Conservation (phyloP, 2,113 vertebrate species). For the Ammodytes dubius region DNA sequence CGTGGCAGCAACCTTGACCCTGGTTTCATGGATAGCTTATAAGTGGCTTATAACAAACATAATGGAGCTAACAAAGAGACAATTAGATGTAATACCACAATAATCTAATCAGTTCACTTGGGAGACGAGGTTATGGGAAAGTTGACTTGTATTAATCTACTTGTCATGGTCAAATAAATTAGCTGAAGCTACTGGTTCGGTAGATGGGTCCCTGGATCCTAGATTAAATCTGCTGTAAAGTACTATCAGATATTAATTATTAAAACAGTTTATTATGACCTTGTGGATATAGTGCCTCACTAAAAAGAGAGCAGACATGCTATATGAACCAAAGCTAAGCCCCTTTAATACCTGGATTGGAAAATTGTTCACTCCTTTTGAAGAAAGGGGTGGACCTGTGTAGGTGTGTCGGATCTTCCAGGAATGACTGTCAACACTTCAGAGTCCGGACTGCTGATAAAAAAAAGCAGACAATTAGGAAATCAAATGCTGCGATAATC, state of each 20-base stretch:
- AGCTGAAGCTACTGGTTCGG: slow-evolving; percentile 46
- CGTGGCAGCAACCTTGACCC: slow-evolving; percentile 69
- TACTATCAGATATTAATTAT: slow-evolving; percentile 44
- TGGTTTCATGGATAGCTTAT: slow-evolving; percentile 50
- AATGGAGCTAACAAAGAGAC: slow-evolving; percentile 51
- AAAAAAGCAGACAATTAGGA: background rate
- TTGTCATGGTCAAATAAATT: slow-evolving; percentile 69
- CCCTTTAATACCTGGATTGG: background rate
- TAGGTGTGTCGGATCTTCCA: background rate
- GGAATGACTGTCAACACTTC: background rate
- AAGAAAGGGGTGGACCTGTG: background rate
- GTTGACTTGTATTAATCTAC: slow-evolving; percentile 47
- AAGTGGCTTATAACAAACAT: slow-evolving; percentile 54
- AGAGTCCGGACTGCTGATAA: slow-evolving; percentile 15
- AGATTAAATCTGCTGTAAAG: slow-evolving; percentile 32
- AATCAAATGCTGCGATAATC: slow-evolving; percentile 35
- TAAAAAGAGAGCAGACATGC: background rate
- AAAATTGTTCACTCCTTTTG: slow-evolving; percentile 13
- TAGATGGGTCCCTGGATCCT: slow-evolving; percentile 17
- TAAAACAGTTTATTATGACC: slow-evolving; percentile 37
- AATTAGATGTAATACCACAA: slow-evolving; percentile 55
- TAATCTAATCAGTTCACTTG: slow-evolving; percentile 74
- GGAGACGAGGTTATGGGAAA: slow-evolving; percentile 61
- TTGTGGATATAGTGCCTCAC: background rate
- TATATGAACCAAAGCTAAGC: background rate